Conservation (phyloP, 2,113 vertebrate species). For the Morone saxatilis region DNA sequence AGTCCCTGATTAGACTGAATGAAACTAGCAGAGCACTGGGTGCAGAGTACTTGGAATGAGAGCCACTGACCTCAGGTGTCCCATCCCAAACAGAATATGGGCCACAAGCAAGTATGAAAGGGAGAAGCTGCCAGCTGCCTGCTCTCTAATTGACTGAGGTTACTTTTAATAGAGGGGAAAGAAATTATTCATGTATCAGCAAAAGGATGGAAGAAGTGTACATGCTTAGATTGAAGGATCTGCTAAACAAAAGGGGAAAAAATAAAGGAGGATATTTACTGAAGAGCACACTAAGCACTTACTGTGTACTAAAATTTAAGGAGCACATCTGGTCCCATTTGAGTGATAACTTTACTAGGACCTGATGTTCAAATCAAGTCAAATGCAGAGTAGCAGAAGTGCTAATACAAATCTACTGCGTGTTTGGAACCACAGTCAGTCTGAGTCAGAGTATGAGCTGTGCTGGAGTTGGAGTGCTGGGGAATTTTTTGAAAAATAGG, state of each 20-base stretch:
- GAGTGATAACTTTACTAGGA: slow-evolving; percentile 44
- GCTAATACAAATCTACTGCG: slow-evolving; percentile 41
- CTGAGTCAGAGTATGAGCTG: slow-evolving; percentile 6
- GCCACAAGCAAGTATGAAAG: slow-evolving; percentile 11
- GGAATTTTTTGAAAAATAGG: slow-evolving; percentile 26
- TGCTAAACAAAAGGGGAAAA: slow-evolving; percentile 20
- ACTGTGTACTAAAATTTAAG: slow-evolving; percentile 52
- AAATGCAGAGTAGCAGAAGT: slow-evolving; percentile 49
- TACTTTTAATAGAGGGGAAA: slow-evolving; percentile 19
- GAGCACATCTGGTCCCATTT: slow-evolving; percentile 52
- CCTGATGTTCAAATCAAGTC: slow-evolving; percentile 48
- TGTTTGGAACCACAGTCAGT: slow-evolving; percentile 23
- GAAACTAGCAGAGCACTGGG: slow-evolving; percentile 37
- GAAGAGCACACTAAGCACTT: slow-evolving; percentile 37
- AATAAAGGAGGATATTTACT: slow-evolving; percentile 5
- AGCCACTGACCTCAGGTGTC: slow-evolving; percentile 60
- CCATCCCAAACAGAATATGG: slow-evolving; percentile 31
- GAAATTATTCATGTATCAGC: slow-evolving; percentile 21
- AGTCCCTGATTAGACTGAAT: slow-evolving; percentile 50
- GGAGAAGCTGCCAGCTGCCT: slow-evolving; percentile 29
- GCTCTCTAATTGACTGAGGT: slow-evolving; percentile 11
- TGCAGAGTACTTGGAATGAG: slow-evolving; percentile 40
- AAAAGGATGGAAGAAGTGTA: slow-evolving; percentile 16
- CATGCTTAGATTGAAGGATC: slow-evolving; percentile 23
- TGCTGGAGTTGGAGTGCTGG: neutral